Conservation (phyloP, 2,888 invertebrate species). For the Lamproptera curius region DNA sequence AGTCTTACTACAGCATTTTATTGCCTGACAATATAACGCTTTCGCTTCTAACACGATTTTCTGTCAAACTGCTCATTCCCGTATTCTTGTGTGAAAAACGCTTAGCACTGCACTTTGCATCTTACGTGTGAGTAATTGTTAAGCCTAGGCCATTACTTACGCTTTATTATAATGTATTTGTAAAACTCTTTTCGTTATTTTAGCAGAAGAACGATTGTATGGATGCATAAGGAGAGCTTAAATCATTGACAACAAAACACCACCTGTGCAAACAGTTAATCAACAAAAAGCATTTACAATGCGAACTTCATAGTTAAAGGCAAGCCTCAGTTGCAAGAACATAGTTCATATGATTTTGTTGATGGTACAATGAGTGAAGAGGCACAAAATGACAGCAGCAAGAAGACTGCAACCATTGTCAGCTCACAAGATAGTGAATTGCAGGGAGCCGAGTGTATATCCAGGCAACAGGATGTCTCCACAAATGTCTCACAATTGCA, state of each 20-base stretch:
- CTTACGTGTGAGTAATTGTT: constrained; percentile 10
- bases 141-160: too few relatives aligned
- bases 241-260: constrained; percentile 14
- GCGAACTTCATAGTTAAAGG: constrained; percentile 43
- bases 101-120: constrained; percentile 28
- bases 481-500: constrained; percentile 50
- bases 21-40: constrained; percentile 36
- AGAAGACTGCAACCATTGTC: constrained; percentile 41
- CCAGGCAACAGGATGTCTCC: constrained; percentile 39
- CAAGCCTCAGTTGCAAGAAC: constrained; percentile 24
- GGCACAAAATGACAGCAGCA: constrained; percentile 57
- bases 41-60: constrained; percentile 21
- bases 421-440: constrained; percentile 32
- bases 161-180: too few relatives aligned
- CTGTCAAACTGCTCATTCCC: constrained; percentile 36
- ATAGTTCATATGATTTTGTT: constrained; percentile 44
- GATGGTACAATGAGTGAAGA: constrained; percentile 70
- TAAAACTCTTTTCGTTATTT: too few relatives aligned
- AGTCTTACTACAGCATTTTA: constrained; percentile 43
- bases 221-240: constrained; percentile 4
- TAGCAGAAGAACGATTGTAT: too few relatives aligned
- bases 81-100: constrained; percentile 31
- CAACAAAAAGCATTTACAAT: constrained; percentile 39
- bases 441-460: constrained; percentile 32
- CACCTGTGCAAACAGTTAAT: constrained; percentile 42